Percentiles rank a stretch among this genome's conserved stretches.
Evolutionary conservation across 2,888 invertebrate species (phyloP).

Genomic region (Panorpa germanica): DNA sequence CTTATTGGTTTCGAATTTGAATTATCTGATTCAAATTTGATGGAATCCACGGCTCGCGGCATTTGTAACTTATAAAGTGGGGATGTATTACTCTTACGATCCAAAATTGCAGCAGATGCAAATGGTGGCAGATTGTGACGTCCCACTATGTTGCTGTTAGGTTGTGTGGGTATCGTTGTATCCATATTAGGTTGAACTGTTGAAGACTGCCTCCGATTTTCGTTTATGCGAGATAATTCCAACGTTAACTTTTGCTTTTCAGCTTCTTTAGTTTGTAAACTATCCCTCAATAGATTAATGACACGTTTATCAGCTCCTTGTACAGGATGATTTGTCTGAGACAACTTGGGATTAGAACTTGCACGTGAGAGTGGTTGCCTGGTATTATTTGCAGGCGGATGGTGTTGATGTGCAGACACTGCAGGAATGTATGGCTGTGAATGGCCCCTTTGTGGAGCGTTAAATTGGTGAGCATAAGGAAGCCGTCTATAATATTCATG

Average conservation of each 20-base stretch:
- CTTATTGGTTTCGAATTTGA: constrained; percentile 20
- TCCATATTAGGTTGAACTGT: constrained; percentile 28
- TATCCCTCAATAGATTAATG: constrained; percentile 49
- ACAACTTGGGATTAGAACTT: constrained; percentile 16
- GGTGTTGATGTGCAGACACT: too few species aligned
- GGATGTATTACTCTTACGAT: too few species aligned
- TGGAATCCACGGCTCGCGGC: constrained; percentile 48
- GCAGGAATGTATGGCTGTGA: too few species aligned
- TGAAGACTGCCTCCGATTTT: constrained; percentile 28
- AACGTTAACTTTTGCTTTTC: constrained; percentile 31
- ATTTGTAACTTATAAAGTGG: constrained; percentile 38
- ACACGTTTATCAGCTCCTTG: constrained; percentile 48
- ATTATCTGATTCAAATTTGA: constrained; percentile 32
- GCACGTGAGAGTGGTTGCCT: constrained; percentile 15
- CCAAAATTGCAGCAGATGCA: too few species aligned
- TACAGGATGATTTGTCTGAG: constrained; percentile 17
- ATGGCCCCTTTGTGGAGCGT: too few species aligned
- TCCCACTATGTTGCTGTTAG: too few species aligned
- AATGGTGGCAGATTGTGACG: too few species aligned
- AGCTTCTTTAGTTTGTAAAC: constrained; percentile 42
- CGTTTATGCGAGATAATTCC: too few species aligned
- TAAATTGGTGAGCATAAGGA: too few species aligned
- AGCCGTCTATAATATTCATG: too few species aligned
- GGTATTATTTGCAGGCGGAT: constrained; percentile 14
- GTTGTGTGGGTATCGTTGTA: constrained; percentile 18